Base-by-base conservation (phyloP, 2,888 invertebrate species). In the Leptothorax acervorum region DNA sequence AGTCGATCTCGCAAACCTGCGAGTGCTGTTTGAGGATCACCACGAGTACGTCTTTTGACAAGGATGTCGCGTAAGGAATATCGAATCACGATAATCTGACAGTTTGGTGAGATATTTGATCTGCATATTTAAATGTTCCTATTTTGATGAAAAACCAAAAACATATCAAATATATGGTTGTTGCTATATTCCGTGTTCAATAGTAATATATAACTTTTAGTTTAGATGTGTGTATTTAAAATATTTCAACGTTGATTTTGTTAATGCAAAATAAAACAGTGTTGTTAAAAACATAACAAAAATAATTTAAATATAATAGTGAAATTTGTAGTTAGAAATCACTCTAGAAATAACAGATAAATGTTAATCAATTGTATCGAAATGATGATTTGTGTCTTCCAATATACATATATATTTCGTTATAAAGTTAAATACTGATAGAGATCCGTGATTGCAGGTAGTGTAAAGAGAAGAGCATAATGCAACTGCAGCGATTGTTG, bases 401-500 rank as follows among this genome's bases (percentile, higher is more conserved):
- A 23, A 35, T 45, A 12, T 48, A 31, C n/a, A 5, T 8, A 4
- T 23, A 23, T 23, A 23, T 76, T 66, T 39, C 0, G 8, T 48
- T 15, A 65, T 48, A 71, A 82, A 23, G 23, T 23, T 23, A 23
- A 78, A 78, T 4, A 65, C 83, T 84, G 85, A 88, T 85, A 51
- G 55, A 42, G 39, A 48, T 23, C 73, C 35, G 63, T 85, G 53
- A 79, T 85, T 85, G 60, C 66, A 90, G 90, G 84, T 85, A 74
- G 57, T 79, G 76, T 74, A 55, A 65, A 62, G 57, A 83, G 74
- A 82, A 73, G 74, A 85, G 74, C 90, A 93, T 92, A 88, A 91
- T 92, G 92, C 93, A 89, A 87, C 84, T 90, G 42, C 86, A 89
- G 85, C 92, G 84, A 70, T 92, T 84, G 92, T 81, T 92, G 92